Conservation (phyloP, 2,113 vertebrate species). For the Willisornis vidua region DNA sequence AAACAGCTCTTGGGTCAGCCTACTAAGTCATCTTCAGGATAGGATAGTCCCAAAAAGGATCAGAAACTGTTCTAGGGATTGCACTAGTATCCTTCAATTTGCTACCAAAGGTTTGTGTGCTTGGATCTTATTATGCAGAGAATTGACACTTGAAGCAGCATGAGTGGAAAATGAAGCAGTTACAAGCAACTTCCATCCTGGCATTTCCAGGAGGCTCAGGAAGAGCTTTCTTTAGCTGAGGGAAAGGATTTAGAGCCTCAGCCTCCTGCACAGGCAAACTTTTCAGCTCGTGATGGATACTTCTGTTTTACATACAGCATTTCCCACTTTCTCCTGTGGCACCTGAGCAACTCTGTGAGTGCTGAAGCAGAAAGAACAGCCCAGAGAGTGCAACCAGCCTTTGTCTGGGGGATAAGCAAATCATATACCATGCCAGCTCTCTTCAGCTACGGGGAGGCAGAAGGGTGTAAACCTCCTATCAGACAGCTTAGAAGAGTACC, state of each 20-base stretch:
- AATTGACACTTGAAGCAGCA: background rate
- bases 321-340: background rate
- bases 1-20: background rate
- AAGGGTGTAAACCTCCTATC: background rate
- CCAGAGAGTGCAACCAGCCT: background rate
- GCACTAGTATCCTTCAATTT: background rate
- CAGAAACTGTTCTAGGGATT: background rate
- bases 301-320: background rate
- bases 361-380: background rate
- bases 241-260: background rate
- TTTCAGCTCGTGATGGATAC: background rate
- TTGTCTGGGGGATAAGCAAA: background rate
- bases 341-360: background rate
- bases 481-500: background rate
- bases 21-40: background rate
- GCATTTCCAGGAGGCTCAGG: conserved; percentile 1
- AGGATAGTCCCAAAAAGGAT: background rate
- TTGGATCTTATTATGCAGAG: background rate
- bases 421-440: background rate
- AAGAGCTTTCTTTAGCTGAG: background rate
- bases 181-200: background rate
- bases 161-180: background rate
- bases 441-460: background rate
- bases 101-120: background rate
- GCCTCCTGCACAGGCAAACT: conserved; percentile 1